Evolutionary conservation across 2,888 invertebrate species (phyloP), one percentile per base, ranked within the genome.

Genomic region (Adelphocoris suturalis): DNA sequence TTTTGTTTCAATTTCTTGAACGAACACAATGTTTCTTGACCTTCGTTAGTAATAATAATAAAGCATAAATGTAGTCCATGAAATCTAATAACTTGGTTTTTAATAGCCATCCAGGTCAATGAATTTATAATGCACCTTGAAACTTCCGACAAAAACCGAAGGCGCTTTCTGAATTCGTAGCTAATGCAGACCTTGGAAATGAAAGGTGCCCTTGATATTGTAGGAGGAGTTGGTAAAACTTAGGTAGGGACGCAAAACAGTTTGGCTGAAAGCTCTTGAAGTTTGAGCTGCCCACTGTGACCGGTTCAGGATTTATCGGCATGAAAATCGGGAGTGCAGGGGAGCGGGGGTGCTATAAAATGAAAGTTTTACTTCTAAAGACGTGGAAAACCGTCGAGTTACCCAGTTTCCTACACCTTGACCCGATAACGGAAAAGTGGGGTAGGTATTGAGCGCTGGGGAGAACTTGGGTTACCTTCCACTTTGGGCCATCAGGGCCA

Each of bases 51-150:
- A 37, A 37, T 37, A 37, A 37, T 4, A 37, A 4, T 37, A 37
- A 37, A 37, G 7, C 7, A 37, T n/a, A n/a, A n/a, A n/a, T n/a
- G 37, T 2, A 37, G 7, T 37, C 37, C 2, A 37, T 37, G 37
- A 37, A 37, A 37, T 37, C 37, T 37, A 37, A 37, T 37, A 4
- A 7, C 7, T 37, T 37, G 37, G 37, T 37, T 37, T 37, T 37
- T 37, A 7, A 37, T 37, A 4, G 37, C 37, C 37, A 37, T 37
- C 37, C 7, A 37, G 16, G 27, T n/a, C 52, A 84, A 57, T 52
- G 55, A 84, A 28, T 57, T 84, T 76, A 57, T 84, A 52, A 57
- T 61, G 81, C 46, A 75, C 52, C 27, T 87, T 87, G 48, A 23
- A 46, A 47, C 27, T 84, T 52, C 23, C 52, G 48, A 52, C 52